These are phyloP conservation scores for Macrotrachela quadricornifera DNA, from an alignment of 1,140 invertebrate genomes.

Conservation along the genomic window DNA sequence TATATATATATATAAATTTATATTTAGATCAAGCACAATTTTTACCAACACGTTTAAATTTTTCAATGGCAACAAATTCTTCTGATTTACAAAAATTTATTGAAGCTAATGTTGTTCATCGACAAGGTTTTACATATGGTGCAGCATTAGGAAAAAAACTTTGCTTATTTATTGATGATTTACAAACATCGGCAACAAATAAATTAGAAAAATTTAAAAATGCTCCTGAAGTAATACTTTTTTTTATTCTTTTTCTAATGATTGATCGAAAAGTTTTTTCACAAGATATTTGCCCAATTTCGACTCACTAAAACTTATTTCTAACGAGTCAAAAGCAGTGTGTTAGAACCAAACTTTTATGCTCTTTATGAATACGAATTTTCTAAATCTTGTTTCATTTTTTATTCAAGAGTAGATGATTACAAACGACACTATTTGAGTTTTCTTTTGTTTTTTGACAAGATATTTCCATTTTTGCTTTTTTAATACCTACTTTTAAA, in stretches of 20 bases:
- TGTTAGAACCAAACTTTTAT: too few species aligned
- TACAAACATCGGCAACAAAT: slow-evolving; percentile 17
- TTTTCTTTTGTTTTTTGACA: too few species aligned
- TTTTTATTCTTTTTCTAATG: too few species aligned
- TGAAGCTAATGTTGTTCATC: slow-evolving; percentile 26
- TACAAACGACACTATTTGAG: too few species aligned
- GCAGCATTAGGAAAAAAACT: slow-evolving; percentile 27
- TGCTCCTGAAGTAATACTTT: slow-evolving; percentile 1
- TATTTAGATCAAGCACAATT: not conserved
- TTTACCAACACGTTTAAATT: slow-evolving; percentile 14
- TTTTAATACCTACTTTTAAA: too few species aligned
- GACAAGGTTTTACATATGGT: slow-evolving; percentile 31
- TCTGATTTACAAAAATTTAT: slow-evolving; percentile 26
- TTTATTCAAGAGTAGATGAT: too few species aligned
- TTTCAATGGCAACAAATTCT: slow-evolving; percentile 24
- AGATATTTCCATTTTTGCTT: too few species aligned
- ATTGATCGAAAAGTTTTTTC: slow-evolving; percentile 23
- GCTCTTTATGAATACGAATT: too few species aligned
- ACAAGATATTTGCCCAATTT: slow-evolving; percentile 16
- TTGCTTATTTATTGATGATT: slow-evolving; percentile 28
- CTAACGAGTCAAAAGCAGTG: too few species aligned
- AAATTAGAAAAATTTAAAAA: not conserved
- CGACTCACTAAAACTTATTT: too few species aligned
- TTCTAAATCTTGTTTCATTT: too few species aligned
- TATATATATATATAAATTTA: too few species aligned